These are phyloP conservation scores for Plutomurus gul DNA, from an alignment of 1,140 invertebrate genomes.

Conservation along the genomic window DNA sequence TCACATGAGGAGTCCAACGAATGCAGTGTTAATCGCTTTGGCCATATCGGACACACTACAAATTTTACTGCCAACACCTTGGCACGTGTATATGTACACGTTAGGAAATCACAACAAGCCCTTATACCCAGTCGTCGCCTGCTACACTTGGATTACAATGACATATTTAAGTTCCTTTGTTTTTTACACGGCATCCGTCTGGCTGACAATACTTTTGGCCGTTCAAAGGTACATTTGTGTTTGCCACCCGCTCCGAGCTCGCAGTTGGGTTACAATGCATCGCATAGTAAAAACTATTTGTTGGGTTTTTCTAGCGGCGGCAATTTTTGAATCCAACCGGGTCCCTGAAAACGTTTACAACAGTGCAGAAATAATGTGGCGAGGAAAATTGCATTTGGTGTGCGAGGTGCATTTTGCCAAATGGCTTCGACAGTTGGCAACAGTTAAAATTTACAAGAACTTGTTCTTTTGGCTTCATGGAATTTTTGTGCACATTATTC, in stretches of 20 bases:
- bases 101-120: conserved; percentile 81
- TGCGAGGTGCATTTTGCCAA: too few relatives aligned
- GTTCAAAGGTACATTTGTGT: conserved; percentile 90
- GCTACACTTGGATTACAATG: conserved; percentile 75
- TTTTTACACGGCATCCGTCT: conserved; percentile 90
- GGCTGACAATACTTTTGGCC: conserved; percentile 83
- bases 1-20: conserved; percentile 71
- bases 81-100: conserved; percentile 87
- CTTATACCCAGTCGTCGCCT: conserved; percentile 66
- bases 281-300: conserved; percentile 75
- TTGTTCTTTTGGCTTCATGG: too few relatives aligned
- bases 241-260: conserved; percentile 81
- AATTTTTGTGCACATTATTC: too few relatives aligned
- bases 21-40: conserved; percentile 76
- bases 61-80: conserved; percentile 81
- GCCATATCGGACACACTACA: conserved; percentile 91
- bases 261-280: conserved; percentile 83
- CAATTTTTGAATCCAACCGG: too few relatives aligned
- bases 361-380: too few relatives aligned
- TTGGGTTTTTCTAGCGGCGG: conserved; percentile 75
- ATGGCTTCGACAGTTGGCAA: too few relatives aligned
- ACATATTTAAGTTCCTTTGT: conserved; percentile 76
- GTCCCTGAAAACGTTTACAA: too few relatives aligned
- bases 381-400: too few relatives aligned
- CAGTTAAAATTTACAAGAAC: too few relatives aligned